A percentile compares a stretch with the other conserved stretches of the same genome.
Evolutionary conservation across 2,888 invertebrate genomes (phyloP).

Genomic region (Trissolcus japonicus): DNA sequence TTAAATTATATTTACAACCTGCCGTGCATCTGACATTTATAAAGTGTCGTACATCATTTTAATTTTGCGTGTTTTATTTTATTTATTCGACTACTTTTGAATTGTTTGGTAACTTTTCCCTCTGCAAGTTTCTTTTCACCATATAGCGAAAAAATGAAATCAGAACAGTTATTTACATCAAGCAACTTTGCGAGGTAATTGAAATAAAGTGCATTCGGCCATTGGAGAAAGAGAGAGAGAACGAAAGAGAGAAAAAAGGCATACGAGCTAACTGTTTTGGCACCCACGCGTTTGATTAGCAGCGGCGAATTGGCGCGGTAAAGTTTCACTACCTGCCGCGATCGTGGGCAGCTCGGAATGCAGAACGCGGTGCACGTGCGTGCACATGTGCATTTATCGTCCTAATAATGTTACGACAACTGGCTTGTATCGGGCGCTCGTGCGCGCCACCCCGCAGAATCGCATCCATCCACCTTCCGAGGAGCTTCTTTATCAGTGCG

Average conservation of each 20-base stretch:
- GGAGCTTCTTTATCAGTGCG: conserved; percentile 31
- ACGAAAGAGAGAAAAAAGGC: background rate
- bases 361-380: conserved; percentile 58
- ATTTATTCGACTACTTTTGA: too few relatives aligned
- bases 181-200: background rate
- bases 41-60: too few relatives aligned
- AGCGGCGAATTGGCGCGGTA: conserved; percentile 51
- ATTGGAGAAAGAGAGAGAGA: background rate
- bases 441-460: conserved; percentile 27
- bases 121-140: too few relatives aligned
- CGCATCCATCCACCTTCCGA: conserved; percentile 17
- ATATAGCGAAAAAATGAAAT: too few relatives aligned
- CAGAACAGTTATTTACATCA: background rate
- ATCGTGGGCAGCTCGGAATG: conserved; percentile 64
- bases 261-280: conserved; percentile 25
- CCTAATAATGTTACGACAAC: conserved; percentile 54
- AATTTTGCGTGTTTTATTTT: background rate
- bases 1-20: conserved; percentile 22
- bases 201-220: background rate
- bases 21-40: background rate
- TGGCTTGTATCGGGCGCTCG: conserved; percentile 40
- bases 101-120: too few relatives aligned
- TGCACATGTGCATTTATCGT: conserved; percentile 59
- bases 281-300: conserved; percentile 55
- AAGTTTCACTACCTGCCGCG: conserved; percentile 63